Conservation (phyloP, 37 sponge, comb jelly and placozoan species). For the Geodia barretti region DNA sequence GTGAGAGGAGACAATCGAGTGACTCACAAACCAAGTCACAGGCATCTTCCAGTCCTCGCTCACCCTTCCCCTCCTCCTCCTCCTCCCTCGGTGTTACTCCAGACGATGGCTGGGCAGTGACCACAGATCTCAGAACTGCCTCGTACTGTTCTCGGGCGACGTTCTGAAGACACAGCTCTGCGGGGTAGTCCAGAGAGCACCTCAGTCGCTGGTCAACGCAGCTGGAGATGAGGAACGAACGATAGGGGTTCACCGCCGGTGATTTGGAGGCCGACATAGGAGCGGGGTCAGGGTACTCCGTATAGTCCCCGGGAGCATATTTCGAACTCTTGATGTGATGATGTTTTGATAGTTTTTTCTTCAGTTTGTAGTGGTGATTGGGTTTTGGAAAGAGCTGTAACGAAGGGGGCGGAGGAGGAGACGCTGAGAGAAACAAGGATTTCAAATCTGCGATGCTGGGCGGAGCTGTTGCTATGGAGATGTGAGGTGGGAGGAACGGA, state of each 20-base stretch:
- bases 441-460: too few relatives aligned
- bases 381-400: neutral
- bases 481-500: too few relatives aligned
- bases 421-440: too few relatives aligned
- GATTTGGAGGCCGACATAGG: neutral
- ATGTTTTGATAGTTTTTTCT: conserved; percentile 23
- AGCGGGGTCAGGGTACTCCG: neutral
- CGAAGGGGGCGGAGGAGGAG: too few relatives aligned
- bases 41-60: neutral
- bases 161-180: conserved; percentile 59
- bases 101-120: conserved; percentile 8
- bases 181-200: conserved; percentile 1
- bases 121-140: conserved; percentile 26
- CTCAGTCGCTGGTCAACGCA: conserved; percentile 37
- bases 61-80: neutral
- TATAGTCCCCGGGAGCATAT: conserved; percentile 26
- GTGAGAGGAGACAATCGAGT: conserved; percentile 9
- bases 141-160: conserved; percentile 25
- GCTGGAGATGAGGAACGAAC: conserved; percentile 53
- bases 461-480: neutral
- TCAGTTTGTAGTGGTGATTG: neutral
- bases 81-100: neutral
- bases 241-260: conserved; percentile 21
- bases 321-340: neutral
- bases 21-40: neutral